These are phyloP conservation scores for Cenopis cana DNA, from an alignment of 2,888 invertebrate genomes.

Conservation along the genomic window DNA sequence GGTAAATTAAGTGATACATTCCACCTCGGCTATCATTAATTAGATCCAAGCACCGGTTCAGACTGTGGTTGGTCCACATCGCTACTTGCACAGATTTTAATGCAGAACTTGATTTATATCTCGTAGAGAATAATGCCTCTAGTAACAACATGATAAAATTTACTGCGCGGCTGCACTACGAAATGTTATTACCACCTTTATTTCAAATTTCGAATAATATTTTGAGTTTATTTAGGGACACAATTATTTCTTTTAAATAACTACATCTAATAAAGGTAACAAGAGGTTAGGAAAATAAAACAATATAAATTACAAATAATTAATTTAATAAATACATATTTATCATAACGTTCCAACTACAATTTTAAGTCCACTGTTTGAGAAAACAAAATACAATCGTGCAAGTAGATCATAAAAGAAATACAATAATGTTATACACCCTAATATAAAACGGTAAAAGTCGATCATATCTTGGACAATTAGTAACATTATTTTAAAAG, in stretches of 20 bases:
- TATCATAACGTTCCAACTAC: conserved; percentile 4
- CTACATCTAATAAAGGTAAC: too few species aligned
- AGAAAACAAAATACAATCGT: conserved; percentile 26
- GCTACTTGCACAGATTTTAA: conserved; percentile 25
- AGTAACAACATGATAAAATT: conserved; percentile 61
- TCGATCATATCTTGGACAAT: conserved; percentile 12
- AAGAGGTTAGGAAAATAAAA: not conserved
- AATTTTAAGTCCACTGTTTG: conserved; percentile 21
- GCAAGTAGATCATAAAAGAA: conserved; percentile 18
- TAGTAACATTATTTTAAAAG: conserved; percentile 1
- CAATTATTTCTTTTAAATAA: too few species aligned
- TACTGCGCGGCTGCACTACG: conserved; percentile 47
- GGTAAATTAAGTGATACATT: not conserved
- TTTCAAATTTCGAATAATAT: not conserved
- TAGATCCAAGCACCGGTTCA: conserved; percentile 27
- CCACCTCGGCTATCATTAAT: conserved; percentile 5
- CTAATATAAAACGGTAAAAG: conserved; percentile 13
- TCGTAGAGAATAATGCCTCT: conserved; percentile 52
- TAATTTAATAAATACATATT: not conserved
- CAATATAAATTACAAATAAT: not conserved
- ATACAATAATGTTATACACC: not conserved
- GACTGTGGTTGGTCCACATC: not conserved
- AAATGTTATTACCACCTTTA: conserved; percentile 47
- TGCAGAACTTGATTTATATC: conserved; percentile 54
- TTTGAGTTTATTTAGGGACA: too few species aligned